Percentiles rank a stretch among this genome's conserved stretches.
Evolutionary conservation across 2,797 vertebrate genomes (phyloP).

Genomic region (Propithecus deckenii): DNA sequence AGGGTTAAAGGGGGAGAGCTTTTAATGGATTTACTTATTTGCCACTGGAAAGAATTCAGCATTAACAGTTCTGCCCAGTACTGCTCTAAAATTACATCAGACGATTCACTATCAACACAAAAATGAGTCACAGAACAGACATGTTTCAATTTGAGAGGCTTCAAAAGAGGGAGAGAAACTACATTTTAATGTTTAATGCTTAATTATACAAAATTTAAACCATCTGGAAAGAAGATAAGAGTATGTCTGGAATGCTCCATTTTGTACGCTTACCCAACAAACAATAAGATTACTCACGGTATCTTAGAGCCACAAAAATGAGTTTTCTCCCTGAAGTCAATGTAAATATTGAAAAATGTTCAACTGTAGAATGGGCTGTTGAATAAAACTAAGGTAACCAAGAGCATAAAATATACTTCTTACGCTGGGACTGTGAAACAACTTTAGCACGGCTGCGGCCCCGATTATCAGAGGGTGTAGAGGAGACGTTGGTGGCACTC

Average conservation of each 20-base stretch:
- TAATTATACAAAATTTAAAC: background rate
- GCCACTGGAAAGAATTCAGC: background rate
- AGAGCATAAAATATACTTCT: constrained; percentile 77
- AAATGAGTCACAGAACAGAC: background rate
- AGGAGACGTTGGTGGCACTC: constrained; percentile 88
- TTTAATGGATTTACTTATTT: background rate
- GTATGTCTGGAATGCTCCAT: background rate
- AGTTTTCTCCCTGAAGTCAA: background rate
- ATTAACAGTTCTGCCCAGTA: background rate
- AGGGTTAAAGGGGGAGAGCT: background rate
- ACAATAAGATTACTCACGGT: background rate
- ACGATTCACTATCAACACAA: background rate
- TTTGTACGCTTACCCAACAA: background rate
- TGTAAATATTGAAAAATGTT: background rate
- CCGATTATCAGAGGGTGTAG: constrained; percentile 91
- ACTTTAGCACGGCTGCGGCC: constrained; percentile 98
- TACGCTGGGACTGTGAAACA: constrained; percentile 99
- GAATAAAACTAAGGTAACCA: background rate
- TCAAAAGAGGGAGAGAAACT: background rate
- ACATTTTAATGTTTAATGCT: constrained; percentile 4
- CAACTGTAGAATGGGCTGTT: background rate
- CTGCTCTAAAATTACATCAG: background rate
- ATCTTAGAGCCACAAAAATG: background rate
- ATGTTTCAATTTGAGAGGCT: background rate
- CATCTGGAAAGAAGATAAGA: background rate